These are phyloP conservation scores for Lutjanus erythropterus DNA, from an alignment of 2,113 vertebrate species.

Conservation along the genomic window DNA sequence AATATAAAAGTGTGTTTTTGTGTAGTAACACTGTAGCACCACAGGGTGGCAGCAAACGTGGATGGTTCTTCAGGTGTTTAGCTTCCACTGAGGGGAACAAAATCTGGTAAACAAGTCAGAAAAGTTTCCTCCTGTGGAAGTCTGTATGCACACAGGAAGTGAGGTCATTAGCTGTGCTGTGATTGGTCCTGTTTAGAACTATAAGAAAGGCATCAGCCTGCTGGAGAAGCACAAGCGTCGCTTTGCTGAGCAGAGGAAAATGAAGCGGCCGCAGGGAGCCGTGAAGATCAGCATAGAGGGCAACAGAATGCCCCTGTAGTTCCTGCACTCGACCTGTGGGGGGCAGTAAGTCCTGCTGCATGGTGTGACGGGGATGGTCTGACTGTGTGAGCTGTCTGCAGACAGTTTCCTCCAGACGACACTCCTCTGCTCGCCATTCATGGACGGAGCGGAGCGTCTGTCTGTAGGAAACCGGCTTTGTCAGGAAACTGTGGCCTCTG, in stretches of 20 bases:
- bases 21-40: background rate
- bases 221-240: slow-evolving; percentile 98
- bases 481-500: background rate
- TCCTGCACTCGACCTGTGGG: slow-evolving; percentile 42
- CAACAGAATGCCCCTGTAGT: slow-evolving; percentile 94
- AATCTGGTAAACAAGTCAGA: background rate
- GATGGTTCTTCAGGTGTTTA: background rate
- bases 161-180: slow-evolving; percentile 59
- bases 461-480: background rate
- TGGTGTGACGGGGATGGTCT: slow-evolving; percentile 50
- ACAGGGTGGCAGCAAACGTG: background rate
- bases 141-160: background rate
- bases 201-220: slow-evolving; percentile 90
- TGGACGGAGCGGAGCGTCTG: background rate
- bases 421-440: background rate
- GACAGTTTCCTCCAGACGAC: no score
- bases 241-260: slow-evolving; percentile 92
- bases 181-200: slow-evolving; percentile 86
- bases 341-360: slow-evolving; percentile 84
- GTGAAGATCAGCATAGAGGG: slow-evolving; percentile 98
- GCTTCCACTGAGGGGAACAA: background rate
- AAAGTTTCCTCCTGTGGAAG: no score
- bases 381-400: background rate
- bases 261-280: slow-evolving; percentile 88
- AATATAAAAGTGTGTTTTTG: background rate